A percentile compares a stretch with the other conserved stretches of the same genome.
phyloP scores from a whole-genome alignment of 2,113 vertebrate genomes.

The Talpa occidentalis region DNA sequence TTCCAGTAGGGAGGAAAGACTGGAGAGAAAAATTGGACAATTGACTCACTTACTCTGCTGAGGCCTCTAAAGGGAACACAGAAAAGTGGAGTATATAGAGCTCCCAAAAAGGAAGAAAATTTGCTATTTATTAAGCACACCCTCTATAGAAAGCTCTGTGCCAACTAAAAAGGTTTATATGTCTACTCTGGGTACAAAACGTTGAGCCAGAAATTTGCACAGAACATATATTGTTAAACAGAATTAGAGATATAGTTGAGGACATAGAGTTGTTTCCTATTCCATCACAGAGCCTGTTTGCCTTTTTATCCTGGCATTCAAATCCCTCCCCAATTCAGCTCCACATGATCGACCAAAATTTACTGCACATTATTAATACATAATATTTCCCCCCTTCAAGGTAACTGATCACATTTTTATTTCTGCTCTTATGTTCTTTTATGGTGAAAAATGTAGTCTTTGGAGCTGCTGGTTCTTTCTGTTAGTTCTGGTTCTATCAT shows the following conservation, averaged over 20 bases:
- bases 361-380: not conserved
- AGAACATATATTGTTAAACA: not conserved
- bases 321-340: not conserved
- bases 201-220: not conserved
- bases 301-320: not conserved
- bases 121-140: not conserved
- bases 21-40: not conserved
- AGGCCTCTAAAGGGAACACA: not conserved
- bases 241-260: not conserved
- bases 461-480: not conserved
- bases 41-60: not conserved
- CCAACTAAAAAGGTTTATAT: not conserved
- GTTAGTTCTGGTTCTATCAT: not conserved
- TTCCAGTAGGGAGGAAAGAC: not conserved
- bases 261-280: not conserved
- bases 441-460: not conserved
- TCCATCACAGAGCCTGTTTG: not conserved
- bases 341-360: not conserved
- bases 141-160: not conserved
- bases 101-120: not conserved
- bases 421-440: not conserved
- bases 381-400: not conserved
- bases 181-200: slow-evolving; percentile 10
- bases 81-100: not conserved
- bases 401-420: not conserved